phyloP scores from a whole-genome alignment of 2,797 vertebrate genomes.

The Otolemur crassicaudatus region DNA sequence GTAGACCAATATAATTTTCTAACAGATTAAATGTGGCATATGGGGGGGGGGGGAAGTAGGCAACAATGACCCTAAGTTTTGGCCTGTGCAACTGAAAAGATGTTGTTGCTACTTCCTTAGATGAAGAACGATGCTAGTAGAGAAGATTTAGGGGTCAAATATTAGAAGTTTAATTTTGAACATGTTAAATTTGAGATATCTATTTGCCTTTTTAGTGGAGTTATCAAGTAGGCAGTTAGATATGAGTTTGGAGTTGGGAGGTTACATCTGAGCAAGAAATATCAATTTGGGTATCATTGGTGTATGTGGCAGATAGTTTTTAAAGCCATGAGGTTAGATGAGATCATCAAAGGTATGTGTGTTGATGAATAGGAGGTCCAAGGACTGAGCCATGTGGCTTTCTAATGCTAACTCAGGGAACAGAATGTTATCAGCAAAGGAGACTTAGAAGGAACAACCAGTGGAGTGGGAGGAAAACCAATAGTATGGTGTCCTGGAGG shows the following conservation, averaged over 20 bases:
- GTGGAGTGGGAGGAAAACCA: not conserved
- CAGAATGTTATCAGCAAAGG: not conserved
- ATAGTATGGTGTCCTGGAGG: not conserved
- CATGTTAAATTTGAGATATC: not conserved
- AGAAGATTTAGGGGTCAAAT: not conserved
- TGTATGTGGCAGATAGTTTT: not conserved
- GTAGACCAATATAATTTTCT: conserved; percentile 35
- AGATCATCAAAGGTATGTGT: not conserved
- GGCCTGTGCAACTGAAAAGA: not conserved
- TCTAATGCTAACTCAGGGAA: conserved; percentile 11
- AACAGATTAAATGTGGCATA: not conserved
- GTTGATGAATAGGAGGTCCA: not conserved
- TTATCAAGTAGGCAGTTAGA: not conserved
- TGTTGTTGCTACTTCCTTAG: not conserved
- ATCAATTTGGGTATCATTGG: conserved; percentile 18
- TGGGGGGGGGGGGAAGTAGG: not conserved
- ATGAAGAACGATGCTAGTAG: not conserved
- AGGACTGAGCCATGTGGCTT: not conserved
- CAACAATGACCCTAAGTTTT: not conserved
- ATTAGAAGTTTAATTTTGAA: conserved; percentile 32
- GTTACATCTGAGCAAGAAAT: not conserved
- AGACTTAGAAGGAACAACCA: not conserved
- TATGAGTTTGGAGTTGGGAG: conserved; percentile 24
- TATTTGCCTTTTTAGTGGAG: not conserved
- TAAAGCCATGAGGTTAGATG: not conserved